Base-by-base conservation (phyloP, 1,140 invertebrate species). In the Anastrepha ludens region DNA sequence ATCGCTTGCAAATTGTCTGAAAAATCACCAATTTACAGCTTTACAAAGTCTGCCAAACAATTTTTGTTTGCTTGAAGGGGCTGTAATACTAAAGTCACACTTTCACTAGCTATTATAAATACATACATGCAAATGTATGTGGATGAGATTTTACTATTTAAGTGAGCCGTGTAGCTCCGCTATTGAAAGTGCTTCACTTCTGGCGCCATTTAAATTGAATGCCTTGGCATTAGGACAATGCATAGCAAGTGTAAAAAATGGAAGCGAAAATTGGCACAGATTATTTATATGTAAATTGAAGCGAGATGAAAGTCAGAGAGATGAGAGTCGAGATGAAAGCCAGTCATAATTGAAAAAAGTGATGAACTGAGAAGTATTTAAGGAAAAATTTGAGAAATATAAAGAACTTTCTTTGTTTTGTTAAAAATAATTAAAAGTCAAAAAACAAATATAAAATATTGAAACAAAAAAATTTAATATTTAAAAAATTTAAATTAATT, bases 1-100 rank as follows among this genome's bases (percentile, higher is more conserved):
- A 47, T 74, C 17, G 70, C 41, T 74, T 50, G 70, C 70, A 74
- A 74, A 74, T 74, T n/a, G 70, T 47, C 70, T 74, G 70, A 74
- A 39, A 74, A 74, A 74, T 74, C 11, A 47, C 15, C 70, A 74
- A 74, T 74, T 74, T 17, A 74, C 39, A 74, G 47, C 70, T 74
- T 74, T 39, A 41, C 70, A 74, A 74, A 13, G 44, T 4, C 8
- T 74, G 70, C 70, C 0, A 74, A 74, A n/a, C n/a, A 74, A 41
- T 41, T 44, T 13, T 67, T 13, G 41, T 20, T 41, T 67, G 39
- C 39, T 41, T n/a, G 20, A 20, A 67, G 39, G 64, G 44, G 17
- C 5, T 17, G 3, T 13, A 3, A 15, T 47, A 50, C 8, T 17
- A 74, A 74, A 74, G 1, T 17, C 44, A 47, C 44, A n/a, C 41